These are phyloP conservation scores for Papilio polyxenes DNA, from an alignment of 1,140 invertebrate species.

Conservation along the genomic window DNA sequence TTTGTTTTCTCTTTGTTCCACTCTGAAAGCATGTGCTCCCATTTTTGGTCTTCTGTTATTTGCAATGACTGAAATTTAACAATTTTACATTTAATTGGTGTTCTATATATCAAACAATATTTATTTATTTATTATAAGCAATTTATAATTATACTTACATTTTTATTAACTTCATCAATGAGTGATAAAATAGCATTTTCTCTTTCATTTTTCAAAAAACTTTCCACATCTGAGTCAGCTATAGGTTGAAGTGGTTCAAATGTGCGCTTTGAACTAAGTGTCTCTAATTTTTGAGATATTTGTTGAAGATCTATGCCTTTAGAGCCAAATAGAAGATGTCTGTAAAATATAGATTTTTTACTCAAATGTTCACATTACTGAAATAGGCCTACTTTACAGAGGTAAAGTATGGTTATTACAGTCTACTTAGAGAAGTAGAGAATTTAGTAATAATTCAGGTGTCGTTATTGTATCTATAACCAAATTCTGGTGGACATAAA, in stretches of 20 bases:
- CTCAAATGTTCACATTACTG: neutral
- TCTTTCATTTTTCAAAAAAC: constrained; percentile 94
- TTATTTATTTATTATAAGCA: constrained; percentile 46
- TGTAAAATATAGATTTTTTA: constrained; percentile 75
- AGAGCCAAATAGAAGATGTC: constrained; percentile 94
- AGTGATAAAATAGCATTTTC: constrained; percentile 96
- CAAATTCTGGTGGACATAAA: neutral
- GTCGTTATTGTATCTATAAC: neutral
- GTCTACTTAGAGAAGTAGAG: neutral
- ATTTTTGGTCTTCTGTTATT: constrained; percentile 86
- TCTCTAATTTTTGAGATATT: constrained; percentile 94
- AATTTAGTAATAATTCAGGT: neutral
- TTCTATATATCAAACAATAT: neutral
- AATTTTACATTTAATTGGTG: constrained; percentile 55
- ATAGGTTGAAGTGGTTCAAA: constrained; percentile 95
- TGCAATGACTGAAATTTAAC: constrained; percentile 83
- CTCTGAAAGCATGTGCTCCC: constrained; percentile 90
- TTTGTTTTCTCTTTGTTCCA: constrained; percentile 95
- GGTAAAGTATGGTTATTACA: no score
- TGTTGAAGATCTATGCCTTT: constrained; percentile 96
- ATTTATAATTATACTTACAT: constrained; percentile 48
- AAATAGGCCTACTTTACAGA: neutral
- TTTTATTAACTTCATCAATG: constrained; percentile 89
- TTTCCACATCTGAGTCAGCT: constrained; percentile 93
- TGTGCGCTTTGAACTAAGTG: constrained; percentile 89